A percentile compares a stretch with the other conserved stretches of the same genome.
Conservation (phyloP, 1,140 invertebrate species). For the Hypsibius dujardini region DNA sequence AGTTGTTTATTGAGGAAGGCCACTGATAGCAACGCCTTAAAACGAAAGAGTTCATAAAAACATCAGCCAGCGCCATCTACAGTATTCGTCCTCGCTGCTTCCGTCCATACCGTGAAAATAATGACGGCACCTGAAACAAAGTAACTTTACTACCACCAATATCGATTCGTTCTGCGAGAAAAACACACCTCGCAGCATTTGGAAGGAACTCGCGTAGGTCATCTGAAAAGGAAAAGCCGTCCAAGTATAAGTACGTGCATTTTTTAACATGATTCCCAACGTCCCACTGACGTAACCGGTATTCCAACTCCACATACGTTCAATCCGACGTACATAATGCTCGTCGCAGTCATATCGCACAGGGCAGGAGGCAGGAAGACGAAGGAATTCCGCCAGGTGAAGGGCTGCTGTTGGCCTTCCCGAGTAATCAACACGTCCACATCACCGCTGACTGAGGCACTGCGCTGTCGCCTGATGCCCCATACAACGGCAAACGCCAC, state of each 20-base stretch:
- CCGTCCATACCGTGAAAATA: slow-evolving; percentile 52
- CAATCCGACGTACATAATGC: too few species aligned
- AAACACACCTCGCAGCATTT: slow-evolving; percentile 88
- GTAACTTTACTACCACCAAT: too few species aligned
- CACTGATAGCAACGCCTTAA: slow-evolving; percentile 64
- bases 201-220: slow-evolving; percentile 82
- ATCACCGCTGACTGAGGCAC: too few species aligned
- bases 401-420: not conserved
- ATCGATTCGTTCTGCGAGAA: not conserved
- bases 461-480: slow-evolving; percentile 35
- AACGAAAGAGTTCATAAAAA: not conserved
- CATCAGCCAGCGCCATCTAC: not conserved
- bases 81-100: not conserved
- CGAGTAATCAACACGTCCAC: too few species aligned
- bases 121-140: slow-evolving; percentile 56
- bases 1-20: slow-evolving; percentile 44
- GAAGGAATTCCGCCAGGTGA: slow-evolving; percentile 42
- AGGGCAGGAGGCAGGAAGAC: slow-evolving; percentile 65
- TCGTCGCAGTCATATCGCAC: slow-evolving; percentile 47
- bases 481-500: slow-evolving; percentile 48
- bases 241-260: slow-evolving; percentile 73
- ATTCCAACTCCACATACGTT: too few species aligned
- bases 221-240: too few species aligned
- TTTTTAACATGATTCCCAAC: too few species aligned
- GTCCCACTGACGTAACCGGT: too few species aligned